Base-by-base conservation (phyloP, 2,888 invertebrate genomes). In the Sminthurinus aureus region DNA sequence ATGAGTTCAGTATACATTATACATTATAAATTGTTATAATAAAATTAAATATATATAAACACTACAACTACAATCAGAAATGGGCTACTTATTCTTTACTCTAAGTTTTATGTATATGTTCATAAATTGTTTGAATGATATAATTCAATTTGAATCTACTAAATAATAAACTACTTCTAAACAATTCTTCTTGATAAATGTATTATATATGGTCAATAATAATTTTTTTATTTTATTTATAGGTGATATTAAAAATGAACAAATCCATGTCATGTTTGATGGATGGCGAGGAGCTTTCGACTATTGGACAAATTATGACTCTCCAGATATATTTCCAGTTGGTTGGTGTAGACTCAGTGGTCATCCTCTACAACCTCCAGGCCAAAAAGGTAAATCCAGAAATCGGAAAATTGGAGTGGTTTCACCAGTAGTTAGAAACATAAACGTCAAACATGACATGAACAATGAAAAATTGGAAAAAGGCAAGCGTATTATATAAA, bases 251-350 rank as follows among this genome's bases (percentile, higher is more conserved):
- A 96, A 96, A 90, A 96, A 96, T 89, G 97, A 98, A 89, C 95
- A 95, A 91, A 96, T 98, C 88, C 96, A 98, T 91, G 96, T 98
- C 15, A 96, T 96, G 11, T 98, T 98, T 91, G 98, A 98, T 92
- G 98, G 98, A 0, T 98, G 98, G 98, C 92, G 96, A 86, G 98
- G 98, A 50, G 98, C 98, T 18, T 98, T 98, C 91, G 98, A 98
- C 91, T 98, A 98, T 90, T 98, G 97, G 97, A 97, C 97, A 91
- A 93, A 93, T 87, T 98, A 94, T 91, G 96, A 98, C 89, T 96
- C 97, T 38, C 2, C 4, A 58, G 58, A 64, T 11, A 52, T 78
- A 64, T 64, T 64, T 90, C 98, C 98, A 26, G 97, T 96, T 24
- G 97, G 98, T 0, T 98, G 98, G 98, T 85, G 85, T 67, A 22